These are phyloP conservation scores for Drosophila grimshawi DNA, from an alignment of 1,140 invertebrate genomes.

Conservation along the genomic window DNA sequence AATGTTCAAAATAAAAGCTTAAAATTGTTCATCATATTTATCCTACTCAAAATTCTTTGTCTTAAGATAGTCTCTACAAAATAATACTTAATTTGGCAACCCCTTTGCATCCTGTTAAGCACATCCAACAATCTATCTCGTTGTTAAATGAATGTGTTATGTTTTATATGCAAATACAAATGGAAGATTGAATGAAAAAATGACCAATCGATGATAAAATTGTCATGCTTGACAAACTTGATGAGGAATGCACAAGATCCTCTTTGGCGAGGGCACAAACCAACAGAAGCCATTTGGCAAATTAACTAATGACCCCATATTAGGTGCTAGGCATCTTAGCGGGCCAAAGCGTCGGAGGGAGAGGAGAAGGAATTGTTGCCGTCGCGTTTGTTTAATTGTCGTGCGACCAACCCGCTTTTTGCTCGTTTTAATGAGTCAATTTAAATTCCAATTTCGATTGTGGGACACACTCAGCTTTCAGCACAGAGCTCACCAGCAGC, in stretches of 20 bases:
- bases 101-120: too few species aligned
- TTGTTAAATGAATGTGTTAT: too few species aligned
- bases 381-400: constrained; percentile 78
- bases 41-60: too few species aligned
- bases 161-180: too few species aligned
- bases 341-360: background rate
- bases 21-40: too few species aligned
- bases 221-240: background rate
- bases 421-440: constrained; percentile 80
- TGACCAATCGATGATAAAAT: too few species aligned
- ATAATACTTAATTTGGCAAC: too few species aligned
- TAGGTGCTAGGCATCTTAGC: constrained; percentile 31
- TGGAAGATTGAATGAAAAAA: too few species aligned
- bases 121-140: too few species aligned
- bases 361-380: constrained; percentile 8
- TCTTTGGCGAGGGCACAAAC: constrained; percentile 40
- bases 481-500: constrained; percentile 19
- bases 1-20: too few species aligned
- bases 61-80: too few species aligned
- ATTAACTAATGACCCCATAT: constrained; percentile 79
- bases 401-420: constrained; percentile 79
- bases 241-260: background rate
- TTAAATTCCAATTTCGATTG: constrained; percentile 82
- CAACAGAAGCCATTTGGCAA: constrained; percentile 64
- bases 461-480: constrained; percentile 53